These are phyloP conservation scores for Pangasius djambal DNA, from an alignment of 2,797 vertebrate genomes.

Conservation along the genomic window DNA sequence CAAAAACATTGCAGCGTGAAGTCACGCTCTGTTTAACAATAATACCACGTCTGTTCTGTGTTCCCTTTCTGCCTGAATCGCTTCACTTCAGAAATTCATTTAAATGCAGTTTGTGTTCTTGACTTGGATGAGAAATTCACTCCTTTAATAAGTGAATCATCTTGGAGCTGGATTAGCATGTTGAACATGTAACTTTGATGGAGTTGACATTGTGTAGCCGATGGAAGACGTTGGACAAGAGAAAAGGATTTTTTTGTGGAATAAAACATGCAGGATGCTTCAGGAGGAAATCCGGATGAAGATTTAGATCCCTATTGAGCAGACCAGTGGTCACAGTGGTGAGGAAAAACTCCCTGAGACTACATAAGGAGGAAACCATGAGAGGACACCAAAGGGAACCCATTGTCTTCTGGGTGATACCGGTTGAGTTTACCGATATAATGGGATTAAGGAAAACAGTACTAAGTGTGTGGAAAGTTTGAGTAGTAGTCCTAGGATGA, in stretches of 20 bases:
- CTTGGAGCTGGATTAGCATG: constrained; percentile 48
- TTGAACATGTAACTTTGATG: constrained; percentile 14
- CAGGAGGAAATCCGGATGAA: neutral
- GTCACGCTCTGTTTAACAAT: constrained; percentile 31
- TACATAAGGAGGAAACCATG: neutral
- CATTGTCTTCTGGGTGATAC: neutral
- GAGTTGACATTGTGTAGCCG: constrained; percentile 32
- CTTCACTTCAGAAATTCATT: constrained; percentile 61
- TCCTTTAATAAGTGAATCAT: constrained; percentile 71
- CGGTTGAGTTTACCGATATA: neutral
- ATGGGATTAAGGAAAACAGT: neutral
- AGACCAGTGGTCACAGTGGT: no score
- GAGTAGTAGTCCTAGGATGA: neutral
- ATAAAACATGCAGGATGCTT: neutral
- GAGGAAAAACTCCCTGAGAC: neutral
- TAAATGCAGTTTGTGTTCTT: constrained; percentile 68
- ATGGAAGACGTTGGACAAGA: neutral
- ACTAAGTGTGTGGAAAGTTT: neutral
- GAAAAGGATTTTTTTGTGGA: neutral
- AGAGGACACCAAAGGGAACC: neutral
- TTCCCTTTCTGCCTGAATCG: constrained; percentile 20
- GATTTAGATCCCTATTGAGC: neutral
- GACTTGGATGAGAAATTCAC: constrained; percentile 61
- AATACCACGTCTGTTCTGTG: neutral
- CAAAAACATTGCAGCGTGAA: neutral